Percentiles rank a stretch among this genome's conserved stretches.
phyloP scores from a whole-genome alignment of 2,888 invertebrate species.

The Drosophila atripex region DNA sequence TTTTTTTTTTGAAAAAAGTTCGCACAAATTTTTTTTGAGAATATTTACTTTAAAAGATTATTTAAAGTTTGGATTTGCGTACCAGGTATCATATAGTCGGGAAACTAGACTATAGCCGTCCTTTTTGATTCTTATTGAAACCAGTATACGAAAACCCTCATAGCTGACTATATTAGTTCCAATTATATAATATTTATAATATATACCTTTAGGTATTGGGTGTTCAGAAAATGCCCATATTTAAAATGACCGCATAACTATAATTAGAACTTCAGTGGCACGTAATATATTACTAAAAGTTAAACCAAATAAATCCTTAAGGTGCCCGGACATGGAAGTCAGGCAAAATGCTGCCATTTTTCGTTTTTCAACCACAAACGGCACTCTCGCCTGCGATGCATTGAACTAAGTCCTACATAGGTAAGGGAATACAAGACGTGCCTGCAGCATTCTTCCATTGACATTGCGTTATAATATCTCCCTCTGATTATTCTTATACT shows the following conservation, averaged over 20 bases:
- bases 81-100: no score
- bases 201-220: no score
- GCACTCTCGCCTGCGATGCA: not conserved
- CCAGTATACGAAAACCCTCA: no score
- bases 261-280: slow-evolving; percentile 64
- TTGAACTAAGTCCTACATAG: not conserved
- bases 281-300: slow-evolving; percentile 56
- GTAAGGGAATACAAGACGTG: not conserved
- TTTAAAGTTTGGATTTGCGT: no score
- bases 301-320: slow-evolving; percentile 53
- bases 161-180: no score
- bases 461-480: slow-evolving; percentile 52
- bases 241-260: slow-evolving; percentile 55
- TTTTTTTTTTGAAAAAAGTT: no score
- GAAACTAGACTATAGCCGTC: no score
- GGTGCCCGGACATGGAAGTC: slow-evolving; percentile 72
- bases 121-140: no score
- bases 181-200: no score
- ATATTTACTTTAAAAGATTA: no score
- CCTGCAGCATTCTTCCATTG: slow-evolving; percentile 44
- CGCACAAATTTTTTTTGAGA: no score
- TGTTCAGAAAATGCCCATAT: slow-evolving; percentile 30
- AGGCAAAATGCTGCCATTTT: slow-evolving; percentile 72
- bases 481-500: slow-evolving; percentile 24
- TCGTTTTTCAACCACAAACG: slow-evolving; percentile 52